Base-by-base conservation (phyloP, 1,140 invertebrate genomes). In the Plutomurus gul region DNA sequence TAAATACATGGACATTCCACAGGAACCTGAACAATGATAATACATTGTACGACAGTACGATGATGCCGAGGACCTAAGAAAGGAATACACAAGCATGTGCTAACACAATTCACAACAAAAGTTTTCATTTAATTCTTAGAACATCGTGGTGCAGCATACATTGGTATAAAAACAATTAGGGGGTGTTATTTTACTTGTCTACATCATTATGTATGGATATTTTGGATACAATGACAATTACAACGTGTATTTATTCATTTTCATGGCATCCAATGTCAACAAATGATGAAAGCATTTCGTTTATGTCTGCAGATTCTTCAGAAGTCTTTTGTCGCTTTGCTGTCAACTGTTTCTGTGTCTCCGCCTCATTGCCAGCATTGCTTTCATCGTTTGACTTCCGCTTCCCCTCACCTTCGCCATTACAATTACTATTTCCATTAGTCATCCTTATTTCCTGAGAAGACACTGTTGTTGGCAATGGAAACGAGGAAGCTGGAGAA, bases 261-360 rank as follows among this genome's bases (percentile, higher is more conserved):
- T 75, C 73, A 51, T 75, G 33, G 27, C 33, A 40, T 18, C 46
- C 76, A 47, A 77, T 33, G 49, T 78, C 71, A 49, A 78, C 49
- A 74, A 78, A 78, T 27, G 70, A 72, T 39, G 18, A 37, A 36
- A 74, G 20, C 77, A 78, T 78, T 60, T 51, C 75, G 36, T 76
- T 49, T 0, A 51, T n/a, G 18, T 37, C 46, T 20, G 8, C 4
- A 25, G 4, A 46, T 39, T 76, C 49, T 36, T 47, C 46, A 7
- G 18, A 13, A 36, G 25, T 76, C 75, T 76, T 75, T 18, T 47
- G 39, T 49, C 43, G 40, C 22, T 75, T 47, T 36, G 43, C 20
- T 37, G 46, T 77, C 75, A 40, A 16, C 13, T 16, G 20, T 40
- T 39, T 25, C 25, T 56, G n/a, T n/a, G n/a, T n/a, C n/a, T n/a